Evolutionary conservation across 2,888 invertebrate species (phyloP).

Genomic region (Callimorpha dominula): DNA sequence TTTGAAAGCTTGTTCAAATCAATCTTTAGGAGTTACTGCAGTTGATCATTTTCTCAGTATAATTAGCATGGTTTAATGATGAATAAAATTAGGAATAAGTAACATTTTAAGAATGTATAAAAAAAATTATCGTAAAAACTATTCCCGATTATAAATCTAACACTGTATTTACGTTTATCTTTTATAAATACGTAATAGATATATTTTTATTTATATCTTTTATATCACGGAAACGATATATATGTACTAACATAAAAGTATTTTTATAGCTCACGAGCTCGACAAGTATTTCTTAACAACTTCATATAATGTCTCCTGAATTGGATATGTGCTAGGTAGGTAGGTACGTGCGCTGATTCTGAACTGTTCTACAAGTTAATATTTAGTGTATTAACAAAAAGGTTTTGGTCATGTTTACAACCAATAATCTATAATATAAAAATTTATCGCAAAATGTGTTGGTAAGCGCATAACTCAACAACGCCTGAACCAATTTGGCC

Average conservation of each 20-base stretch:
- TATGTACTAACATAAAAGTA: neutral
- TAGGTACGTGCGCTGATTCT: neutral
- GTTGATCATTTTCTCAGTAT: too few relatives aligned
- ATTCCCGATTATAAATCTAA: neutral
- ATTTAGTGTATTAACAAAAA: neutral
- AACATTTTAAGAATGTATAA: too few relatives aligned
- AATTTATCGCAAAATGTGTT: too few relatives aligned
- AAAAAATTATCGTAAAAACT: too few relatives aligned
- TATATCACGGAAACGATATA: neutral
- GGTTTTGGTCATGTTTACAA: too few relatives aligned
- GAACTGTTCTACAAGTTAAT: neutral
- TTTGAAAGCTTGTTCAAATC: too few relatives aligned
- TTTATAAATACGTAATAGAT: neutral
- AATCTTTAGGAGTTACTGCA: too few relatives aligned
- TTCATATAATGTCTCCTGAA: neutral
- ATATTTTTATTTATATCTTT: neutral
- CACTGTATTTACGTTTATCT: neutral
- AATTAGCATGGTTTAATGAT: too few relatives aligned
- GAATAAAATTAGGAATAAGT: too few relatives aligned
- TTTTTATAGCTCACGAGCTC: neutral
- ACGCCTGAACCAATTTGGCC: too few relatives aligned
- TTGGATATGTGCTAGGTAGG: neutral
- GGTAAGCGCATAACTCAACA: too few relatives aligned
- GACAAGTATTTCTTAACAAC: slow-evolving; percentile 1
- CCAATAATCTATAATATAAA: too few relatives aligned